These are phyloP conservation scores for Drosophila mayri DNA, from an alignment of 1,140 invertebrate genomes.

Conservation along the genomic window DNA sequence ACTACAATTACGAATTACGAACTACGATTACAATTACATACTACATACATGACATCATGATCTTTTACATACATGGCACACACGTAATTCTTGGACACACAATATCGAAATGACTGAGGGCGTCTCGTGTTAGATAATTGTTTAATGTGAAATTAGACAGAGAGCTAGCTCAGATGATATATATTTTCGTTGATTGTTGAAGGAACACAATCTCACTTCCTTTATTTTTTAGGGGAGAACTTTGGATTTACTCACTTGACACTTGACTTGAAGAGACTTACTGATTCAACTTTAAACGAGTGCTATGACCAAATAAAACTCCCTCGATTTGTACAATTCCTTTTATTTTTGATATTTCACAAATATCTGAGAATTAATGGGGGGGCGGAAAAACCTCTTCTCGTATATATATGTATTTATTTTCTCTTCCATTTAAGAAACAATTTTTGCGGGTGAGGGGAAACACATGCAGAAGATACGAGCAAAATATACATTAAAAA, in stretches of 20 bases:
- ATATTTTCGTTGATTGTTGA: constrained; percentile 2
- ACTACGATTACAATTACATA: constrained; percentile 41
- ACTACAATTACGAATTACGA: neutral
- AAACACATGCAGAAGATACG: constrained; percentile 23
- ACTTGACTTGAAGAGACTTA: constrained; percentile 27
- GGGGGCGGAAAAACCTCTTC: no score
- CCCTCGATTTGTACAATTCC: constrained; percentile 45
- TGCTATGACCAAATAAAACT: constrained; percentile 41
- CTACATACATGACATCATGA: constrained; percentile 53
- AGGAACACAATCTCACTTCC: neutral
- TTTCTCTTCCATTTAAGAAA: constrained; percentile 19
- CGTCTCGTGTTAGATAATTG: constrained; percentile 1
- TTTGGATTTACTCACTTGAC: constrained; percentile 38
- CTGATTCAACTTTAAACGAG: constrained; percentile 5
- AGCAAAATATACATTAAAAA: constrained; percentile 35
- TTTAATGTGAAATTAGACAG: constrained; percentile 6
- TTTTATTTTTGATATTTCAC: constrained; percentile 33
- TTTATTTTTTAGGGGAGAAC: neutral
- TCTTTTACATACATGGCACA: constrained; percentile 54
- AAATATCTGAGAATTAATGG: constrained; percentile 10
- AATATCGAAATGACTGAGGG: constrained; percentile 13
- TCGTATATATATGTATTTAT: no score
- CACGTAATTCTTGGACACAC: constrained; percentile 23
- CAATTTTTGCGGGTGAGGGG: constrained; percentile 32
- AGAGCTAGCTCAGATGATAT: constrained; percentile 27